phyloP scores from a whole-genome alignment of 2,113 vertebrate species.

The Aegithalos caudatus region DNA sequence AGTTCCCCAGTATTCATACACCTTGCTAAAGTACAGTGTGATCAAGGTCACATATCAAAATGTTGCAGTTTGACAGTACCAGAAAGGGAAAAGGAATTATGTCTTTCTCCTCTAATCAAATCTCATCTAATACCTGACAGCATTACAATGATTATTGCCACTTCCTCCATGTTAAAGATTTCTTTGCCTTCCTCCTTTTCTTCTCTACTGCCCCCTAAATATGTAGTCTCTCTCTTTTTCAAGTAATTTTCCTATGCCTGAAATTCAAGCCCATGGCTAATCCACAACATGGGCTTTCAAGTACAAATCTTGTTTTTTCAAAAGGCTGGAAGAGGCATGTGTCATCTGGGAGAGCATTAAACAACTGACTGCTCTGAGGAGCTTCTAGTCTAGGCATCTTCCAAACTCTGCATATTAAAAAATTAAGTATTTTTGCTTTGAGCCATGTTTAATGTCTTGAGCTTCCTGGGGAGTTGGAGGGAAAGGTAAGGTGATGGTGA shows the following conservation, averaged over 20 bases:
- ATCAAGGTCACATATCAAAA: not conserved
- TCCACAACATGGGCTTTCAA: not conserved
- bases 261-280: not conserved
- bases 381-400: not conserved
- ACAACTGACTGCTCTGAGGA: not conserved
- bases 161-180: not conserved
- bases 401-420: not conserved
- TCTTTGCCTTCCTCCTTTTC: not conserved
- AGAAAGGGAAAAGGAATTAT: not conserved
- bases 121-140: not conserved
- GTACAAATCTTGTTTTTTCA: not conserved
- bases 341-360: not conserved
- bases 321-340: not conserved
- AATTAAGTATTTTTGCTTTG: not conserved
- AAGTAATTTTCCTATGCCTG: not conserved
- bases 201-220: not conserved
- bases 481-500: not conserved
- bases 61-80: not conserved
- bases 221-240: not conserved
- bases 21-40: not conserved
- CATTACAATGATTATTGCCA: not conserved
- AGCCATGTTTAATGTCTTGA: not conserved
- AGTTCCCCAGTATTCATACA: not conserved
- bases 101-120: not conserved
- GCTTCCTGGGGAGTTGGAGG: not conserved